Evolutionary conservation across 23 tunicate species (phyloP).

Genomic region (Clavelina lepadiformis): DNA sequence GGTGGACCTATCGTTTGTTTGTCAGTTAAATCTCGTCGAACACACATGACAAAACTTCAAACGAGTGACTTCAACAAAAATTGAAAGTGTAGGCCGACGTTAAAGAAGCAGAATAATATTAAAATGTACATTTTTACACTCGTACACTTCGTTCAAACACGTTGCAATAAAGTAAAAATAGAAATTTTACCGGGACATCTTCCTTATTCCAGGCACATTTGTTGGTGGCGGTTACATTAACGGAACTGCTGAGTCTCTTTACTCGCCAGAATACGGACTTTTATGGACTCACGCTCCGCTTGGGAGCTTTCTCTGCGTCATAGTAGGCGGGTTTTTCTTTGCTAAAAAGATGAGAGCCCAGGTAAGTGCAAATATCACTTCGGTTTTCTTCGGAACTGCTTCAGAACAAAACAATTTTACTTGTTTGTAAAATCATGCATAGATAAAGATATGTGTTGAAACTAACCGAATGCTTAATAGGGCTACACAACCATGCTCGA

Average conservation of each 20-base stretch:
- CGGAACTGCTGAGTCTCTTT: slow-evolving; percentile 81
- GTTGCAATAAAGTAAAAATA: too few species aligned
- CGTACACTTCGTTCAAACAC: too few species aligned
- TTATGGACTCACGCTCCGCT: slow-evolving; percentile 89
- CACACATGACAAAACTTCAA: too few species aligned
- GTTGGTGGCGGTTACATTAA: slow-evolving; percentile 97
- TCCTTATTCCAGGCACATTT: slow-evolving; percentile 90
- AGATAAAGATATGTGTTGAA: too few species aligned
- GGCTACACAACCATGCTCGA: slow-evolving; percentile 96
- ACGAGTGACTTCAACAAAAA: too few species aligned
- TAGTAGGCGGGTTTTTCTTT: slow-evolving; percentile 84
- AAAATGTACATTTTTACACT: too few species aligned
- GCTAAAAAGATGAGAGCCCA: slow-evolving; percentile 75
- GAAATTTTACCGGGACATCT: too few species aligned
- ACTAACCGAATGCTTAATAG: slow-evolving; percentile 14
- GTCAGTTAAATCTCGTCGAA: too few species aligned
- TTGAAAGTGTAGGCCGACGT: too few species aligned
- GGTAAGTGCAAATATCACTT: slow-evolving; percentile 39
- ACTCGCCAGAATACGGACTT: slow-evolving; percentile 62
- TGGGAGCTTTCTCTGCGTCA: slow-evolving; percentile 47
- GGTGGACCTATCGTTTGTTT: slow-evolving; percentile 42
- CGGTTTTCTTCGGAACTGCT: neutral
- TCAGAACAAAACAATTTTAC: neutral
- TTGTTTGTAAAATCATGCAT: too few species aligned
- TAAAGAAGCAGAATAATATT: too few species aligned